Percentiles rank a stretch among this genome's conserved stretches.
Evolutionary conservation across 1,140 invertebrate genomes (phyloP).

Genomic region (Plodia interpunctella): DNA sequence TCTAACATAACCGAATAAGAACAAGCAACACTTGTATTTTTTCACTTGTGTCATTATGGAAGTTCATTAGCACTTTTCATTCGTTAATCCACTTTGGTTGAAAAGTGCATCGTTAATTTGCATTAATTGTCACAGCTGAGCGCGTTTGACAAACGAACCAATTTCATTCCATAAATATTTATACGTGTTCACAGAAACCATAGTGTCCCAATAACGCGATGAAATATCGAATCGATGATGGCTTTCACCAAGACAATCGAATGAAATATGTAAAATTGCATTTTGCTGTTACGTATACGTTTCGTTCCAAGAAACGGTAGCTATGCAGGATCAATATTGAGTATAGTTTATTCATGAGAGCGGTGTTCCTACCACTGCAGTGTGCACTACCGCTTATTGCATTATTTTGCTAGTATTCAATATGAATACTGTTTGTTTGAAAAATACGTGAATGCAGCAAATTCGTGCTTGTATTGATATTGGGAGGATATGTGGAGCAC

Average conservation of each 20-base stretch:
- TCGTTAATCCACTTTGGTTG: not conserved
- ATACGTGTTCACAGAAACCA: not conserved
- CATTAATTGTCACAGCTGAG: slow-evolving; percentile 6
- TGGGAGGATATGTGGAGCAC: not conserved
- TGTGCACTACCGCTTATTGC: slow-evolving; percentile 26
- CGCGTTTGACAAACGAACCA: slow-evolving; percentile 5
- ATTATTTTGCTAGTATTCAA: slow-evolving; percentile 17
- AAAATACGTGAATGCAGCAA: slow-evolving; percentile 6
- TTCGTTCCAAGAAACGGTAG: slow-evolving; percentile 20
- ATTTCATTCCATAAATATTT: slow-evolving; percentile 8
- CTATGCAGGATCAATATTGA: slow-evolving; percentile 30
- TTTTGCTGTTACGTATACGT: slow-evolving; percentile 18
- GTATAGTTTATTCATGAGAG: slow-evolving; percentile 43
- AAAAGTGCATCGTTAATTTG: slow-evolving; percentile 7
- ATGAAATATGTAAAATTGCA: slow-evolving; percentile 23
- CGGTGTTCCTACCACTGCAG: slow-evolving; percentile 17
- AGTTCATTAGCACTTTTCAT: slow-evolving; percentile 1
- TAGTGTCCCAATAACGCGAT: slow-evolving; percentile 11
- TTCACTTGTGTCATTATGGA: not conserved
- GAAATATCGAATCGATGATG: slow-evolving; percentile 9
- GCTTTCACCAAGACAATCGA: slow-evolving; percentile 9
- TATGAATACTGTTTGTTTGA: slow-evolving; percentile 15
- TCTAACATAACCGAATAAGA: too few species aligned
- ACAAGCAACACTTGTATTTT: not conserved
- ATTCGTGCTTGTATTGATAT: not conserved